These are phyloP conservation scores for Vidua chalybeata DNA, from an alignment of 2,113 vertebrate genomes.

Conservation along the genomic window DNA sequence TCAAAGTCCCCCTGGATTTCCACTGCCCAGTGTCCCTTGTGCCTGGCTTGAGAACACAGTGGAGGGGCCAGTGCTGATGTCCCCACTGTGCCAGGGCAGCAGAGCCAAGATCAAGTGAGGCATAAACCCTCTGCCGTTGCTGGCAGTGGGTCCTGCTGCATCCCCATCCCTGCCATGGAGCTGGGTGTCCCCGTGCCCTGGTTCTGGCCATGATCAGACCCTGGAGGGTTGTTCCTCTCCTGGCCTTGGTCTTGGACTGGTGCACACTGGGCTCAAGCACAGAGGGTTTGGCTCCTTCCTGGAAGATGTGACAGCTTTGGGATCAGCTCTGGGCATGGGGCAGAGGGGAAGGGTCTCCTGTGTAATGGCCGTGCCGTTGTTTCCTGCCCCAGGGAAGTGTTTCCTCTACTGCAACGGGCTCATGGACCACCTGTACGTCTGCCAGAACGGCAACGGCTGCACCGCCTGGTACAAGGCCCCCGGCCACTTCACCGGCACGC, in stretches of 20 bases:
- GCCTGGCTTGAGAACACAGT: not conserved
- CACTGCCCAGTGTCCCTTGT: rapidly evolving
- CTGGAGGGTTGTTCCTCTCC: not conserved
- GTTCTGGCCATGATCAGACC: not conserved
- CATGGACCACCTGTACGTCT: conserved; percentile 92
- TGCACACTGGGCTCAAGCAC: not conserved
- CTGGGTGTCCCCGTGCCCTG: not conserved
- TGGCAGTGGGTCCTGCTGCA: not conserved
- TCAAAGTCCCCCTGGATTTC: not conserved
- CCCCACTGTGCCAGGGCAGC: not conserved
- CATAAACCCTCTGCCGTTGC: not conserved
- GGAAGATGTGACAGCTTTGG: not conserved
- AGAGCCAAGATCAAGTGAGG: not conserved
- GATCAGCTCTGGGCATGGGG: not conserved
- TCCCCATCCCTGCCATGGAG: not conserved
- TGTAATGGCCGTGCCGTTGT: not conserved
- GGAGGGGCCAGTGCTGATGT: not conserved
- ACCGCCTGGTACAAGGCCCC: conserved; percentile 87
- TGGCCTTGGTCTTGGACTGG: not conserved
- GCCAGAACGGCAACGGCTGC: conserved; percentile 84
- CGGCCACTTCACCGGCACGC: conserved; percentile 87
- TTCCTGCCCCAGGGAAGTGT: conserved; percentile 84
- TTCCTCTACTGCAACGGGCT: conserved; percentile 93
- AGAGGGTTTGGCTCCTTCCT: not conserved
- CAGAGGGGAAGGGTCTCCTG: not conserved